Percentiles rank a stretch among this genome's conserved stretches.
Evolutionary conservation across 2,113 vertebrate genomes (phyloP).

Genomic region (Menidia beryllina): DNA sequence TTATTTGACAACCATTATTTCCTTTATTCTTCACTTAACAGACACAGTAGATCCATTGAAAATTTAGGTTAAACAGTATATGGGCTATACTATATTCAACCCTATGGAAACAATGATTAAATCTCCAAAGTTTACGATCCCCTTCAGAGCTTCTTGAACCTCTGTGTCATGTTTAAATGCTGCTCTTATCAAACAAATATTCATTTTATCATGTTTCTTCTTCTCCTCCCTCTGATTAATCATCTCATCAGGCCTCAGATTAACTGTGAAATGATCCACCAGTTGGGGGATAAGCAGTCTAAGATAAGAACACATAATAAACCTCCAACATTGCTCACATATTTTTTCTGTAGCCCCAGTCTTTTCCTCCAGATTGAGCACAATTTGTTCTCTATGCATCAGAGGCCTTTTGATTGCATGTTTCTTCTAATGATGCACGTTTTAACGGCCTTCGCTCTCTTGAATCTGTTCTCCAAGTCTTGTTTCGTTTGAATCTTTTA

Average conservation of each 20-base stretch:
- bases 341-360: neutral
- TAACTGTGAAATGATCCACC: neutral
- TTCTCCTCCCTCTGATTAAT: neutral
- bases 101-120: too few relatives aligned
- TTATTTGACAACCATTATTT: too few relatives aligned
- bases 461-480: neutral
- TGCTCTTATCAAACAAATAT: neutral
- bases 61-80: too few relatives aligned
- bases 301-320: neutral
- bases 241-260: neutral
- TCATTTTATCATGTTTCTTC: neutral
- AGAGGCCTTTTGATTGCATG: neutral
- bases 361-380: too few relatives aligned
- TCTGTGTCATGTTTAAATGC: neutral
- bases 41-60: too few relatives aligned
- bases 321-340: neutral
- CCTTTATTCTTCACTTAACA: too few relatives aligned
- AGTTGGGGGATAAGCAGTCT: neutral
- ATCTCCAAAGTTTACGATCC: too few relatives aligned
- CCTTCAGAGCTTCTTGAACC: too few relatives aligned
- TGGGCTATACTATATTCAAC: too few relatives aligned
- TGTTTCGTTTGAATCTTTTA: neutral
- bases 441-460: neutral
- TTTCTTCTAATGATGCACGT: neutral
- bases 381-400: neutral